Conservation (phyloP, 2,797 vertebrate species). For the Poeciliopsis paucimaculata region DNA sequence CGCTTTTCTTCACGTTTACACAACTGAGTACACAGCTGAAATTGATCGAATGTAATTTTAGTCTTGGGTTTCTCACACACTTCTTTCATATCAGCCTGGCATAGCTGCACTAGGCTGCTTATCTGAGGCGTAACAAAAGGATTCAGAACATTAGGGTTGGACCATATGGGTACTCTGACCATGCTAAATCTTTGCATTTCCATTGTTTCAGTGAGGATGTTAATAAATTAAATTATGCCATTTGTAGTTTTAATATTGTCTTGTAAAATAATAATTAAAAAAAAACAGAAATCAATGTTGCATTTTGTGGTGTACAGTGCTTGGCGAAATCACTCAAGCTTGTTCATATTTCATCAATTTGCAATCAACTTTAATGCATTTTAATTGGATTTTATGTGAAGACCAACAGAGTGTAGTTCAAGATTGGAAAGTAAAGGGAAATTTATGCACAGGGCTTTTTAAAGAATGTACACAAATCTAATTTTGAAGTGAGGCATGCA, state of each 20-base stretch:
- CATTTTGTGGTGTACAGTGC: background rate
- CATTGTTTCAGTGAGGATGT: background rate
- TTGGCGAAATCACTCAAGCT: background rate
- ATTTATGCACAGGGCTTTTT: background rate
- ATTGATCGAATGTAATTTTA: slow-evolving; percentile 23
- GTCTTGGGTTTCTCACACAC: background rate
- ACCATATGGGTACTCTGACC: background rate
- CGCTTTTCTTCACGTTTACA: slow-evolving; percentile 25
- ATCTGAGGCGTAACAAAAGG: slow-evolving; percentile 1
- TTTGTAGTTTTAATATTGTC: background rate
- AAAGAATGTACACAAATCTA: background rate
- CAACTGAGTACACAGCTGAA: slow-evolving; percentile 11
- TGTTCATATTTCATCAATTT: background rate
- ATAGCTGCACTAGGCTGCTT: background rate
- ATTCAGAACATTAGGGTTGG: background rate
- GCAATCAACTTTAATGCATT: background rate
- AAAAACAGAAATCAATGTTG: background rate
- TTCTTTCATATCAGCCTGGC: background rate
- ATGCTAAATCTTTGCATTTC: background rate
- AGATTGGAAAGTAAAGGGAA: background rate
- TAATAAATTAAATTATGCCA: background rate
- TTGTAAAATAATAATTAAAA: background rate
- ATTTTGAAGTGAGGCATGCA: background rate
- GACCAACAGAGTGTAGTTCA: background rate
- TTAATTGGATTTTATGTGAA: background rate